Evolutionary conservation across 1,140 invertebrate genomes (phyloP).

Genomic region (Drosophila kohkoa): DNA sequence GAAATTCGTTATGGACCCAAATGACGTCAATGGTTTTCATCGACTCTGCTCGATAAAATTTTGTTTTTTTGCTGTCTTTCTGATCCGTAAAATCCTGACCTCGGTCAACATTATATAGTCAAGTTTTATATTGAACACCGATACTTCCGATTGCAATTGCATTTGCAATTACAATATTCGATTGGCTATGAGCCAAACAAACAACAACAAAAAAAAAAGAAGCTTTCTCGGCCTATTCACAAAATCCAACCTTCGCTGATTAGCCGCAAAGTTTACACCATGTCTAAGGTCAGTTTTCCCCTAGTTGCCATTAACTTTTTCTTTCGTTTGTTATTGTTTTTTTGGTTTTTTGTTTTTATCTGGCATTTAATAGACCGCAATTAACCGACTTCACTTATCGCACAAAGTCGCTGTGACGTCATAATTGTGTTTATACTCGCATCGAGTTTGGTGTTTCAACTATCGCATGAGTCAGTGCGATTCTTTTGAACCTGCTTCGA

Average conservation of each 20-base stretch:
- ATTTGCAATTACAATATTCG: constrained; percentile 30
- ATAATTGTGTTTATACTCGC: background rate
- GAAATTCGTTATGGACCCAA: background rate
- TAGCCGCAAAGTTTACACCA: constrained; percentile 24
- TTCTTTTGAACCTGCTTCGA: constrained; percentile 35
- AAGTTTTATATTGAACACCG: constrained; percentile 2
- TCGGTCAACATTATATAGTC: constrained; percentile 49
- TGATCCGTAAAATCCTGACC: constrained; percentile 54
- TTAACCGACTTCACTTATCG: constrained; percentile 36
- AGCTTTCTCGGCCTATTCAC: background rate
- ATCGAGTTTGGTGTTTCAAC: background rate
- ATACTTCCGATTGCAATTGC: background rate
- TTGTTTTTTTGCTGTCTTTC: background rate
- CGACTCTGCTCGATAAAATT: background rate
- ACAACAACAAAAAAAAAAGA: too few species aligned
- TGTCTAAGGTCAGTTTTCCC: constrained; percentile 74
- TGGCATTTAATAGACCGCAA: constrained; percentile 29
- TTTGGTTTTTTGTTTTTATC: constrained; percentile 24
- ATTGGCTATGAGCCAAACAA: constrained; percentile 59
- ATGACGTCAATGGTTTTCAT: constrained; percentile 33
- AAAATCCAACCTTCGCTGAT: constrained; percentile 20
- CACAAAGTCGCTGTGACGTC: constrained; percentile 15
- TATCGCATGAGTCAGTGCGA: constrained; percentile 23
- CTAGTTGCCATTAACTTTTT: background rate
- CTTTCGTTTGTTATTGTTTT: constrained; percentile 3